Conservation (phyloP, 2,113 vertebrate genomes). For the Calyptommatus sinebrachiatus region DNA sequence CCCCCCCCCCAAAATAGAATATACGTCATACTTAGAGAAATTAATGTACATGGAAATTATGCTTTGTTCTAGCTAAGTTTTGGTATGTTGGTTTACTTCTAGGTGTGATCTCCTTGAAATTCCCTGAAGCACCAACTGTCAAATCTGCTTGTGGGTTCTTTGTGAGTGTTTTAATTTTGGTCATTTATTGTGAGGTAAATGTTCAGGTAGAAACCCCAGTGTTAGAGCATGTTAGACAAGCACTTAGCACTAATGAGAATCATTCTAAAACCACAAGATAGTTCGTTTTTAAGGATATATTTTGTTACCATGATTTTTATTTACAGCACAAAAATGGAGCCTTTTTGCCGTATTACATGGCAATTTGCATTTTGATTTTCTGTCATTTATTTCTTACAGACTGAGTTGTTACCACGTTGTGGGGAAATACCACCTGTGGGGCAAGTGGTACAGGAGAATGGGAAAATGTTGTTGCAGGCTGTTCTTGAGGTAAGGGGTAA, state of each 20-base stretch:
- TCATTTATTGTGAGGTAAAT: not conserved
- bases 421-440: conserved; percentile 87
- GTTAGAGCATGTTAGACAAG: not conserved
- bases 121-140: conserved; percentile 95
- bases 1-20: not conserved
- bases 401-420: conserved; percentile 91
- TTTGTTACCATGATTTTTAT: not conserved
- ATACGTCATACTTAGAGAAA: not conserved
- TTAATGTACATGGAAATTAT: not conserved
- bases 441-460: conserved; percentile 88
- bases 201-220: not conserved
- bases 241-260: not conserved
- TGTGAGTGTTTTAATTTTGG: conserved; percentile 75
- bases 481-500: conserved; percentile 86
- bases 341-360: not conserved
- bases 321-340: not conserved
- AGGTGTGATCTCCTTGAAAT: conserved; percentile 97
- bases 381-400: conserved; percentile 67
- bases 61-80: not conserved
- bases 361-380: not conserved
- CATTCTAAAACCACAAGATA: not conserved
- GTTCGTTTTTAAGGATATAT: not conserved
- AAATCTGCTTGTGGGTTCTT: conserved; percentile 96
- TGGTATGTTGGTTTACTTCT: conserved; percentile 47
- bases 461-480: conserved; percentile 88